A percentile compares a stretch with the other conserved stretches of the same genome.
Evolutionary conservation across 2,113 vertebrate genomes (phyloP).

Genomic region (Strix aluco): DNA sequence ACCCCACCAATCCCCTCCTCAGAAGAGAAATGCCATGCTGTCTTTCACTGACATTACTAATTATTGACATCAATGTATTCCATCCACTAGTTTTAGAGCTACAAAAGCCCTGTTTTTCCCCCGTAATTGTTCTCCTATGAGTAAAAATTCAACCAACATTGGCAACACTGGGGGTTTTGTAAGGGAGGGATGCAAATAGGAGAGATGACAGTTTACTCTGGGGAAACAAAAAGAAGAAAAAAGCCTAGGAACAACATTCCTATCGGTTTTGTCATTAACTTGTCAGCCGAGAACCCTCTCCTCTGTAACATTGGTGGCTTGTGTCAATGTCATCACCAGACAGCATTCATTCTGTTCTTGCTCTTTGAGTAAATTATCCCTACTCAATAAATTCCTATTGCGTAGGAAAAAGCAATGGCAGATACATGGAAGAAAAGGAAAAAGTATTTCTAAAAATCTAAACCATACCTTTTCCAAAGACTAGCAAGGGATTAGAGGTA

Average conservation of each 20-base stretch:
- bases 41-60: background rate
- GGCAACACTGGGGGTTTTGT: background rate
- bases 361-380: background rate
- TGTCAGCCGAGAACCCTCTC: background rate
- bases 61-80: background rate
- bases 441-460: background rate
- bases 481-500: background rate
- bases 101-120: background rate
- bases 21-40: rapidly evolving
- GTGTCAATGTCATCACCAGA: background rate
- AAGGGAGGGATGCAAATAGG: background rate
- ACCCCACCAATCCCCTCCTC: background rate
- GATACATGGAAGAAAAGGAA: background rate
- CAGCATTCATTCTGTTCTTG: background rate
- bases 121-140: background rate
- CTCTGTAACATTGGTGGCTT: background rate
- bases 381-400: background rate
- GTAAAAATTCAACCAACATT: background rate
- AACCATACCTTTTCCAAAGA: background rate
- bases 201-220: background rate
- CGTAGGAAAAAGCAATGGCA: background rate
- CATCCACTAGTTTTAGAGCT: background rate
- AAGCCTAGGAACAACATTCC: background rate
- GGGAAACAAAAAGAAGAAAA: background rate
- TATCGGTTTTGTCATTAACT: background rate